Conservation (phyloP, 2,113 vertebrate genomes). For the Notarius lentiginosus region DNA sequence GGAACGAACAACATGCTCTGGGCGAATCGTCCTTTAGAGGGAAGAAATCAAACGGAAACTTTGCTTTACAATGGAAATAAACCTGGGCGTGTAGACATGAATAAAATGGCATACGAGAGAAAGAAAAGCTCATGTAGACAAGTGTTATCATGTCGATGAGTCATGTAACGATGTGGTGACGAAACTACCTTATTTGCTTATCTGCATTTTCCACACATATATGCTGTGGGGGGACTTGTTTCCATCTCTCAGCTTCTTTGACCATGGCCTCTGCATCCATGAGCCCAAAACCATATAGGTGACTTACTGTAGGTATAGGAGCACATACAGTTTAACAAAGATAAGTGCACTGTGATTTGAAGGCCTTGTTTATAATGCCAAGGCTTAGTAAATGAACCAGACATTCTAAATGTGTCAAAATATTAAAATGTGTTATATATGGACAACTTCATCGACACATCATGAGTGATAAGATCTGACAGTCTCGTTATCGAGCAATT, state of each 20-base stretch:
- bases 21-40: constrained; percentile 87
- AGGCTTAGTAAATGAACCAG: background rate
- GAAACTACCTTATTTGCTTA: constrained; percentile 89
- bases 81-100: background rate
- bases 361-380: background rate
- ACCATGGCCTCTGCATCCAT: constrained; percentile 99
- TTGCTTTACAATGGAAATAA: constrained; percentile 8
- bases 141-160: background rate
- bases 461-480: background rate
- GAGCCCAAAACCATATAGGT: constrained; percentile 94
- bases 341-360: background rate
- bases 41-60: background rate
- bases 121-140: background rate
- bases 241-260: constrained; percentile 95
- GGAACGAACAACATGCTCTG: constrained; percentile 89
- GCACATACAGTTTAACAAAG: constrained; percentile 42
- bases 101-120: background rate
- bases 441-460: background rate
- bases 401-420: background rate
- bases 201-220: constrained; percentile 95
- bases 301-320: constrained; percentile 66
- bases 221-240: constrained; percentile 89
- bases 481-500: background rate
- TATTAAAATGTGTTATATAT: background rate
- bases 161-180: background rate